Conservation (phyloP, 2,113 vertebrate species). For the Bos taurus region ARS-UCD2.0 NC_037329.1:90535001-90535500, state of each 20-base stretch:
- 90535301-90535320: background rate
- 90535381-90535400: background rate
- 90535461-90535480: background rate
- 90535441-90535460: background rate
- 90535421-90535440: background rate
- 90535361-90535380: conserved; percentile 39
- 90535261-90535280: conserved; percentile 16
- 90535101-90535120: conserved; percentile 73
- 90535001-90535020: background rate
- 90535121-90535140: conserved; percentile 59
- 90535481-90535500: background rate
- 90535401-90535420: background rate
- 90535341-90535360: background rate
- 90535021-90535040: conserved; percentile 28
- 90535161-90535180: conserved; percentile 64
- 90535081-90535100: conserved; percentile 74
- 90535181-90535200: conserved; percentile 54
- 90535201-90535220: conserved; percentile 13
- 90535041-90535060: conserved; percentile 52
- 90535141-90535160: conserved; percentile 64
- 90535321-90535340: background rate
- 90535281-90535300: conserved; percentile 15
- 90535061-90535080: conserved; percentile 65
- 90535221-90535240: conserved; percentile 20
- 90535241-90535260: conserved; percentile 50